Conservation (phyloP, 2,888 invertebrate genomes). For the Cylindroiulus punctatus region DNA sequence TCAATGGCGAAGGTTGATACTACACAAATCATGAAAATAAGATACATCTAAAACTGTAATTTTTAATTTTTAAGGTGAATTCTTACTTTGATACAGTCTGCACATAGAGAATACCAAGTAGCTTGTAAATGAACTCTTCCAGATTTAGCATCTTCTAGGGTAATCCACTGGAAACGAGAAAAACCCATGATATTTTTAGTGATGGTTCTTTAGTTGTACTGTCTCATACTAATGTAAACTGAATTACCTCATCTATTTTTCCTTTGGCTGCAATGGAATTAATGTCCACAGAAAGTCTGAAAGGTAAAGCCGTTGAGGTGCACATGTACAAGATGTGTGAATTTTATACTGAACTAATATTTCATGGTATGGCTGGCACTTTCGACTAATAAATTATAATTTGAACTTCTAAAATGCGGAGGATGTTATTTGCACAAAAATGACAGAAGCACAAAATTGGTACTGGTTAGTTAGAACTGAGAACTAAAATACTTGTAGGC, state of each 20-base stretch:
- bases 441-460: background rate
- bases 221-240: background rate
- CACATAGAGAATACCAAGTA: conserved; percentile 86
- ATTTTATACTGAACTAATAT: background rate
- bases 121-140: conserved; percentile 91
- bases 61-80: background rate
- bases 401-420: background rate
- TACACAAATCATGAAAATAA: background rate
- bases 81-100: conserved; percentile 78
- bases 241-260: conserved; percentile 75
- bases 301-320: conserved; percentile 61
- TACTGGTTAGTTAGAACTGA: too few relatives aligned
- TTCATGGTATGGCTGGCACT: conserved; percentile 8
- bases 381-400: background rate
- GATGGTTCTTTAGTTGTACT: background rate
- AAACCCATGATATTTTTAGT: background rate
- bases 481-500: background rate
- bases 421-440: background rate
- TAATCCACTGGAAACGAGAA: conserved; percentile 80
- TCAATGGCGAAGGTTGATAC: background rate
- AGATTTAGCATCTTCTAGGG: conserved; percentile 93
- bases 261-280: conserved; percentile 77
- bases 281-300: conserved; percentile 79
- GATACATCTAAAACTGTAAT: background rate
- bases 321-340: background rate